Evolutionary conservation across 2,797 vertebrate genomes (phyloP).

Genomic region (Epinephelus malabaricus): DNA sequence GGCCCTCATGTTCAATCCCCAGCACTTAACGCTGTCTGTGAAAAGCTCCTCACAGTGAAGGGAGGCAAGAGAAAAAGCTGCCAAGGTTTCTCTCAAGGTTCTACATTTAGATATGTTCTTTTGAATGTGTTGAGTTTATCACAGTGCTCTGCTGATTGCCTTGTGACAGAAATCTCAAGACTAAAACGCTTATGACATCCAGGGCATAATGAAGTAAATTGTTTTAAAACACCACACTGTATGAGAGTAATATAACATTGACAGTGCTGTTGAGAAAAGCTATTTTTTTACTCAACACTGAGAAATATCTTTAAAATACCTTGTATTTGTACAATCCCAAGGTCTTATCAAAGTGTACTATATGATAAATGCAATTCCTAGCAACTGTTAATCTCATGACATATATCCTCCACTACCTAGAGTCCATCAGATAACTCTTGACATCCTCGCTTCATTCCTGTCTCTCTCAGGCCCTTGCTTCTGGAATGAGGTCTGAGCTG

Average conservation of each 20-base stretch:
- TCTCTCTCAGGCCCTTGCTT: conserved; percentile 27
- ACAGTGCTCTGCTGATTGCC: conserved; percentile 40
- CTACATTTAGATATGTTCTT: conserved; percentile 35
- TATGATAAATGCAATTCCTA: conserved; percentile 40
- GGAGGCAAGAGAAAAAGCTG: conserved; percentile 48
- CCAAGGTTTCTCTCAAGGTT: conserved; percentile 41
- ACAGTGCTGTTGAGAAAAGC: conserved; percentile 1
- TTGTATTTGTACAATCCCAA: conserved; percentile 2
- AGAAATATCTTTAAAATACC: neutral
- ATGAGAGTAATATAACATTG: neutral
- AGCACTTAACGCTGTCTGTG: conserved; percentile 66
- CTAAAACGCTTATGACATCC: neutral
- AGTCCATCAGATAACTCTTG: conserved; percentile 50
- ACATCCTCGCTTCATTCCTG: conserved; percentile 35
- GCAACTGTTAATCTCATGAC: conserved; percentile 23
- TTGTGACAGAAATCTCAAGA: conserved; percentile 30
- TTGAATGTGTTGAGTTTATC: conserved; percentile 23
- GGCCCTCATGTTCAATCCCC: conserved; percentile 65
- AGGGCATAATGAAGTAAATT: conserved; percentile 8
- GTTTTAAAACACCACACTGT: neutral
- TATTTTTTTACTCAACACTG: neutral
- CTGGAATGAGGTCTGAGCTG: conserved; percentile 55
- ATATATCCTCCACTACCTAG: conserved; percentile 18
- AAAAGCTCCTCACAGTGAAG: conserved; percentile 61
- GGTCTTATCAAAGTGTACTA: neutral